Base-by-base conservation (phyloP, 2,888 invertebrate genomes). In the Diabrotica balteata region DNA sequence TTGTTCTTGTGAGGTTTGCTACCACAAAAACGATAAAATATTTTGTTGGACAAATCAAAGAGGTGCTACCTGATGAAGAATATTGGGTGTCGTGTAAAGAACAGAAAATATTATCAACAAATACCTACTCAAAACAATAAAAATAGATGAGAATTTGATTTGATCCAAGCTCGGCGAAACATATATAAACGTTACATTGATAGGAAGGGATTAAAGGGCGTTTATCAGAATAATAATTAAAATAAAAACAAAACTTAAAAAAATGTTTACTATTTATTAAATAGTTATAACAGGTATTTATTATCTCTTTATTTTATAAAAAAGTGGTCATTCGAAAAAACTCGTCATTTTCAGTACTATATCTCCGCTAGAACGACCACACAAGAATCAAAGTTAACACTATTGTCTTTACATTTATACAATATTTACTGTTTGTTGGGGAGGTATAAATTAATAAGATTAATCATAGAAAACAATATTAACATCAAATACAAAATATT, bases 181-280 rank as follows among this genome's bases (percentile, higher is more conserved):
- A 32, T 5, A 32, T 32, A 2, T 32, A 4, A 32, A 32, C 32
- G 32, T 32, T 32, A 32, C 5, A 32, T 32, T 32, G 4, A 32
- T 32, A 4, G 32, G 32, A 32, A 32, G 3, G 32, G 5, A 32
- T 32, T 32, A 32, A 32, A 5, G 4, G 32, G 32, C 5, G 5
- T 32, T 32, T 32, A 32, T 32, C 32, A 32, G 32, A 32, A 32
- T 4, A 32, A 32, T 32, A 32, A 32, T 32, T 32, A 32, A 32
- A 32, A 32, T 32, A 68, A 66, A 66, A 9, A 10, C 10, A n/a
- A 32, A 9, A 10, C 57, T 72, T 58, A 68, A 67, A 75, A 75
- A 76, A 72, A 73, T 72, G 73, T 73, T 70, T 72, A 69, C 74
- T 76, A 73, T 73, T 72, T 73, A 70, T 75, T 75, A 73, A 76